Conservation (phyloP, 2,797 vertebrate species). For the Pelodytes ibericus region DNA sequence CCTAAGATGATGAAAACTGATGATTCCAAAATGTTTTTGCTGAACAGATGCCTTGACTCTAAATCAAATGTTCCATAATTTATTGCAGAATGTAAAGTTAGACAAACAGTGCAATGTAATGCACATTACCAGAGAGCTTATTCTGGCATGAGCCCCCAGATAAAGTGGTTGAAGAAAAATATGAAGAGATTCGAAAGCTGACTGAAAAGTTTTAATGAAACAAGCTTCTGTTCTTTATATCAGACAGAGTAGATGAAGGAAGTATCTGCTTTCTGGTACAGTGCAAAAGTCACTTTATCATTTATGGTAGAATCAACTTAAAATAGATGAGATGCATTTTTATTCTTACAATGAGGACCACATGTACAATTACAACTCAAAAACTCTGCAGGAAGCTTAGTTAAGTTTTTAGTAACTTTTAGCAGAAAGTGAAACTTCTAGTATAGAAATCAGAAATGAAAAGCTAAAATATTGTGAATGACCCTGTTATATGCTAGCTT, state of each 20-base stretch:
- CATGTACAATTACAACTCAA: background rate
- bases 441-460: background rate
- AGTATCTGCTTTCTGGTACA: background rate
- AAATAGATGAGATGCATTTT: conserved; percentile 31
- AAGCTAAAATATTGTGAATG: no score
- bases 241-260: conserved; percentile 9
- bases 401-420: background rate
- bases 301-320: conserved; percentile 11
- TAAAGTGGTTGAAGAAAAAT: conserved; percentile 4
- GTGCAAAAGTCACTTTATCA: background rate
- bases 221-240: conserved; percentile 28
- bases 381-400: background rate
- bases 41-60: conserved; percentile 20
- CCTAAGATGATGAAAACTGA: conserved; percentile 22
- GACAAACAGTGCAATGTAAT: conserved; percentile 21
- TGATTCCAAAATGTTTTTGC: conserved; percentile 35
- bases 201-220: conserved; percentile 16
- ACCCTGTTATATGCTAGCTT: no score
- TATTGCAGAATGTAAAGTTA: conserved; percentile 20
- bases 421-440: background rate
- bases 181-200: background rate
- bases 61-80: conserved; percentile 21
- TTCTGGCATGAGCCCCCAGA: conserved; percentile 10
- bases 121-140: background rate
- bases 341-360: conserved; percentile 4